phyloP scores from a whole-genome alignment of 2,888 invertebrate genomes.

The Lysandra bellargus region DNA sequence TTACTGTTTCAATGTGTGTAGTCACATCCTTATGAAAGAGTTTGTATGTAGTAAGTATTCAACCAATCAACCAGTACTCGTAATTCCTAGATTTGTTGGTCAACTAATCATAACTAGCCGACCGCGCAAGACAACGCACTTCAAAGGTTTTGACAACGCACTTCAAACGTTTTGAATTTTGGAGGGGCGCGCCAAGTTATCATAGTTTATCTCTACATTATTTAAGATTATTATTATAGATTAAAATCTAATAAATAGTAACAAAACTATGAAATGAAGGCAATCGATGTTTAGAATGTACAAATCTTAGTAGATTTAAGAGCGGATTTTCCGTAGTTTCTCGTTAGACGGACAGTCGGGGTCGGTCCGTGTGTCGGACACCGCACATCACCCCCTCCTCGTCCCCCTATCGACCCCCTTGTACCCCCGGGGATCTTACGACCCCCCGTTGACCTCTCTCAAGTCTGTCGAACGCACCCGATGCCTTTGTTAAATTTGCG shows the following conservation, averaged over 20 bases:
- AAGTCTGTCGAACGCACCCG: constrained; percentile 68
- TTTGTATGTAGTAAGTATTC: no score
- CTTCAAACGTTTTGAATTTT: no score
- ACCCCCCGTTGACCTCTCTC: constrained; percentile 52
- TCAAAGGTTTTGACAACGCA: no score
- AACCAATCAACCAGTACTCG: no score
- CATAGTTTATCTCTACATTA: no score
- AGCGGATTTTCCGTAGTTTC: constrained; percentile 51
- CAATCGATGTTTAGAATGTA: background rate
- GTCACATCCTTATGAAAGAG: no score
- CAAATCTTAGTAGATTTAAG: constrained; percentile 50
- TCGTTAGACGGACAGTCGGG: constrained; percentile 62
- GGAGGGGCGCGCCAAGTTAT: no score
- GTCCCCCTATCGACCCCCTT: constrained; percentile 46
- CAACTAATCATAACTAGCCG: no score
- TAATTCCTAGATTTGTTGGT: no score
- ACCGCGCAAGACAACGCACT: no score
- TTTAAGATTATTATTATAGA: background rate
- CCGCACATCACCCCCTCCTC: constrained; percentile 48
- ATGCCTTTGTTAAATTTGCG: constrained; percentile 67
- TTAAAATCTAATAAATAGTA: background rate
- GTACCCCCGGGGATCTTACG: constrained; percentile 33
- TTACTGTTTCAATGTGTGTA: no score
- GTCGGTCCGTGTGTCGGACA: constrained; percentile 59
- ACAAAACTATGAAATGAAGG: background rate